Evolutionary conservation across 1,140 invertebrate genomes (phyloP), one percentile per base, ranked within the genome.

Genomic region (Zaprionus gabonicus): DNA sequence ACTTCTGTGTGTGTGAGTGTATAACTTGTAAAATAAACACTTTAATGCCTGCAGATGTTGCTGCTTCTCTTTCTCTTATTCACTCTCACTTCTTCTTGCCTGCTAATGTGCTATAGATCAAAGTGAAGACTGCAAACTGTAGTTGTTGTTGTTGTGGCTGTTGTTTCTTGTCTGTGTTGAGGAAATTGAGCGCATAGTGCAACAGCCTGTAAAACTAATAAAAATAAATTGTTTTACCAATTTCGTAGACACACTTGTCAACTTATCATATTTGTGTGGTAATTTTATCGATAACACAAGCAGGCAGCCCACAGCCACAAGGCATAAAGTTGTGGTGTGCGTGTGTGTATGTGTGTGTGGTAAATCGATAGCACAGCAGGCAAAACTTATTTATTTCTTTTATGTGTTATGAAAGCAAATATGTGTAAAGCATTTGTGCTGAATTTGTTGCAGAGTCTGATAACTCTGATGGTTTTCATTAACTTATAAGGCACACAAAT

Each of bases 31-130:
- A 78, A 71, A 68, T 80, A 71, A 83, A 83, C 73, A 83, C 81
- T 73, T 84, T 85, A 83, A 85, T 81, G 81, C 57, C 59, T 57
- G 36, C 81, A 83, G 81, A 84, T 84, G 82, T 81, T 63, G 56
- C 31, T 49, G 25, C 20, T 23, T 23, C 2, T 23, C 23, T 57
- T 25, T 23, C 41, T 27, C n/a, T n/a, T n/a, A n/a, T 12, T 5
- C 31, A 44, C 17, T 17, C 63, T 66, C 1, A 41, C 23, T 5
- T 55, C 23, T 5, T 55, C 25, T 7, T n/a, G 10, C 25, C 31
- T 34, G 31, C 31, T 34, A 10, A 34, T 34, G 31, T 34, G 13
- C 49, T 27, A 63, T 53, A 58, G 60, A 76, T 75, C 65, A 57
- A 55, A 49, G 70, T 66, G 51, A 27, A 27, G 23, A 38, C 27